phyloP scores from a whole-genome alignment of 2,797 vertebrate species.

The Hirundo rustica region DNA sequence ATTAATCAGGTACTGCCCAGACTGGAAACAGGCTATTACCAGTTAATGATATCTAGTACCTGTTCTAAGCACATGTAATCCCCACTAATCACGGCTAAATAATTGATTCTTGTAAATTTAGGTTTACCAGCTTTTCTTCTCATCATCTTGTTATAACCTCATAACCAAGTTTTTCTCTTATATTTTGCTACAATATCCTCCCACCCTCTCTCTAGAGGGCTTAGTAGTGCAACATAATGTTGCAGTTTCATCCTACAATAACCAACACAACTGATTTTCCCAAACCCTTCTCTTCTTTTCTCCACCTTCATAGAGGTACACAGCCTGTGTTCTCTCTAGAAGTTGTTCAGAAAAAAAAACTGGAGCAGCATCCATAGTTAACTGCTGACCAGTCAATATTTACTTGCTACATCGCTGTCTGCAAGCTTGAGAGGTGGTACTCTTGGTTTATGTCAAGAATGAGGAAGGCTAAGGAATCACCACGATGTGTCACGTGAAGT shows the following conservation, averaged over 20 bases:
- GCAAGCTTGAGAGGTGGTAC: neutral
- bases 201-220: neutral
- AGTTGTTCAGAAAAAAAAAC: neutral
- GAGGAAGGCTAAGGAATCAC: neutral
- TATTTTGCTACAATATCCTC: neutral
- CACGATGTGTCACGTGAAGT: neutral
- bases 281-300: neutral
- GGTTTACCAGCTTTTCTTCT: neutral
- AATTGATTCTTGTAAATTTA: neutral
- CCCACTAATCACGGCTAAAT: neutral
- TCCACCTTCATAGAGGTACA: neutral
- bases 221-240: neutral
- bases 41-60: neutral
- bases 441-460: neutral
- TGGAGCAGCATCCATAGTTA: neutral
- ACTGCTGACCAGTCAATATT: neutral
- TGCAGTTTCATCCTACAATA: neutral
- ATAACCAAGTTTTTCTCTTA: neutral
- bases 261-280: neutral
- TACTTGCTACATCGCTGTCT: neutral
- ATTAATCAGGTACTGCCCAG: neutral
- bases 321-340: neutral
- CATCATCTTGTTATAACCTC: neutral
- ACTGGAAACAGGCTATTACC: neutral
- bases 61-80: neutral